Base-by-base conservation (phyloP, 2,888 invertebrate genomes). In the Rambutsinella grinnellia region DNA sequence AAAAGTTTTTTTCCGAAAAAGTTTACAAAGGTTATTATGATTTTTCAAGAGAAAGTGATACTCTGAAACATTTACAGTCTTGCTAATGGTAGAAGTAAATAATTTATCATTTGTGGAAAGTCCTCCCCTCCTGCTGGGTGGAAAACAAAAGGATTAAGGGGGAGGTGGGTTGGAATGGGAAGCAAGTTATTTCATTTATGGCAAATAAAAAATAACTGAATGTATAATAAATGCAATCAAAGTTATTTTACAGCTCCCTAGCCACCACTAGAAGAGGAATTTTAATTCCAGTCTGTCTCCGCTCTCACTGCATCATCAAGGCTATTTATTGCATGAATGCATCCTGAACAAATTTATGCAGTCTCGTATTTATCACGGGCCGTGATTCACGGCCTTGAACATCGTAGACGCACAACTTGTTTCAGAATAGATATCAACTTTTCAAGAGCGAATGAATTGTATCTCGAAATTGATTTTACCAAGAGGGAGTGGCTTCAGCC, bases 1-100 rank as follows among this genome's bases (percentile, higher is more conserved):
- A 36, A 36, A 36, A 36, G 6, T 36, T 36, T 36, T 36, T 36
- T 36, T 36, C 36, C 13, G 5, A 36, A 13, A 13, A 8, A 8
- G 5, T 36, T 36, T 36, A 13, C 13, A 13, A 36, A 36, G 36
- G 36, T 8, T 8, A 36, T 13, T 36, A 36, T 36, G 5, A 36
- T 36, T 8, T 36, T 36, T 8, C 68, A 44, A 44, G 51, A 56
- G 46, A 70, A 56, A 66, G 69, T 76, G 70, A 72, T 70, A 61
- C 58, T 78, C 51, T 75, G 74, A 63, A 74, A 76, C 78, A 78
- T 82, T 79, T 82, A 79, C 80, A 75, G 76, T 76, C 74, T 68
- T 76, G 66, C 76, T 80, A 82, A 80, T 80, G 82, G 79, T 74
- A 74, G 68, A 66, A 76, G 65, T 75, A 76, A 70, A 80, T 80